phyloP scores from a whole-genome alignment of 2,113 vertebrate genomes.

The Synchiropus splendidus region DNA sequence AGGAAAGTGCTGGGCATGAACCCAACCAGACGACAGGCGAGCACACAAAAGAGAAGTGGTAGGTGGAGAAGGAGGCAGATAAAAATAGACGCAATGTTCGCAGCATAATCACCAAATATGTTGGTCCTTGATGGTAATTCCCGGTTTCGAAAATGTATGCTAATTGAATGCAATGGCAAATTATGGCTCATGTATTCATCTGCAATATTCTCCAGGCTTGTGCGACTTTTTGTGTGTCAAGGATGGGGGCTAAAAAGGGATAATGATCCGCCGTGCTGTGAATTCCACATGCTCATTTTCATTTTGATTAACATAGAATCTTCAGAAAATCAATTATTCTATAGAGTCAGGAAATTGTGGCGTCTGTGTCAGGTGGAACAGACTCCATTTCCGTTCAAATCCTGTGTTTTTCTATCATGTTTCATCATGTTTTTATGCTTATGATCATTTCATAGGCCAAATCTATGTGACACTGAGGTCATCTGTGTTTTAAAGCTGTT shows the following conservation, averaged over 20 bases:
- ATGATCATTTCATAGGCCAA: conserved; percentile 12
- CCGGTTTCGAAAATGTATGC: conserved; percentile 33
- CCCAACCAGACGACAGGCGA: conserved; percentile 19
- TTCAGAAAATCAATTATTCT: conserved; percentile 56
- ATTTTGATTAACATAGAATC: conserved; percentile 61
- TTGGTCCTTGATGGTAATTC: conserved; percentile 32
- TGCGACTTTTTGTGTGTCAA: conserved; percentile 17
- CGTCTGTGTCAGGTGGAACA: too few species aligned
- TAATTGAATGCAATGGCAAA: conserved; percentile 42
- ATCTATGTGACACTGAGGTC: conserved; percentile 20
- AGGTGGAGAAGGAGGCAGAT: conserved; percentile 35
- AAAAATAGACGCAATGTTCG: conserved; percentile 36
- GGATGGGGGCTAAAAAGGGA: conserved; percentile 19
- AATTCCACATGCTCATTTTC: conserved; percentile 58
- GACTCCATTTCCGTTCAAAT: too few species aligned
- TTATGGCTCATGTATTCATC: conserved; percentile 30
- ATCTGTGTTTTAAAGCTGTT: conserved; percentile 12
- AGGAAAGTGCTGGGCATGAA: conserved; percentile 6
- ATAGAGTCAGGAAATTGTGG: conserved; percentile 27
- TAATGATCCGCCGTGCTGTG: conserved; percentile 37
- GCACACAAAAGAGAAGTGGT: conserved; percentile 22
- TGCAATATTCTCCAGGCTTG: conserved; percentile 11
- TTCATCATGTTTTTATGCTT: too few species aligned
- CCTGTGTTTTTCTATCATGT: too few species aligned
- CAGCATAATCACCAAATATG: conserved; percentile 34